Percentiles rank a stretch among this genome's conserved stretches.
These are phyloP conservation scores for Zonitis immaculata DNA, from an alignment of 2,888 invertebrate genomes.

Conservation along the genomic window DNA sequence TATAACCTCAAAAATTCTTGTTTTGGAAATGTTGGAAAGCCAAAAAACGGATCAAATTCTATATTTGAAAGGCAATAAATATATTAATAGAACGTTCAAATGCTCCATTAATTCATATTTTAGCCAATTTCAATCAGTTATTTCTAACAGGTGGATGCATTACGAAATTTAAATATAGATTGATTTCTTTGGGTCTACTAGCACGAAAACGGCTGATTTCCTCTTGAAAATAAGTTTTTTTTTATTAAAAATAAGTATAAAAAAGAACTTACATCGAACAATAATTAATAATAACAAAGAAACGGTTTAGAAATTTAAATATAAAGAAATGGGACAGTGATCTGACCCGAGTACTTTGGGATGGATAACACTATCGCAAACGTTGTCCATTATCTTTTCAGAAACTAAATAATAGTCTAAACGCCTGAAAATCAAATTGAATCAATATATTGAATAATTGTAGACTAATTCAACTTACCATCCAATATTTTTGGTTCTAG, in stretches of 20 bases:
- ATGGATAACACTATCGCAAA: conserved; percentile 84
- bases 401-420: conserved; percentile 94
- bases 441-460: neutral
- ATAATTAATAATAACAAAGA: too few species aligned
- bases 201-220: too few species aligned
- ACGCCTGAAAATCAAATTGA: conserved; percentile 62
- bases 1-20: neutral
- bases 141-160: too few species aligned
- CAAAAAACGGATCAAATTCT: neutral
- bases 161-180: too few species aligned
- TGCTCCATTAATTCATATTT: too few species aligned
- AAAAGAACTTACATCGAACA: conserved; percentile 7
- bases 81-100: too few species aligned
- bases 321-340: conserved; percentile 88
- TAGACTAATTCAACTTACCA: conserved; percentile 61
- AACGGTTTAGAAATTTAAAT: conserved; percentile 54
- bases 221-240: too few species aligned
- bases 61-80: neutral
- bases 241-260: neutral
- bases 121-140: too few species aligned
- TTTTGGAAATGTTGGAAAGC: neutral
- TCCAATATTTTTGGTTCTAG: conserved; percentile 86
- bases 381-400: conserved; percentile 64
- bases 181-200: too few species aligned
- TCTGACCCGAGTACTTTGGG: conserved; percentile 86